A percentile compares a stretch with the other conserved stretches of the same genome.
Conservation (phyloP, 2,113 vertebrate genomes). For the Calidris pygmaea region DNA sequence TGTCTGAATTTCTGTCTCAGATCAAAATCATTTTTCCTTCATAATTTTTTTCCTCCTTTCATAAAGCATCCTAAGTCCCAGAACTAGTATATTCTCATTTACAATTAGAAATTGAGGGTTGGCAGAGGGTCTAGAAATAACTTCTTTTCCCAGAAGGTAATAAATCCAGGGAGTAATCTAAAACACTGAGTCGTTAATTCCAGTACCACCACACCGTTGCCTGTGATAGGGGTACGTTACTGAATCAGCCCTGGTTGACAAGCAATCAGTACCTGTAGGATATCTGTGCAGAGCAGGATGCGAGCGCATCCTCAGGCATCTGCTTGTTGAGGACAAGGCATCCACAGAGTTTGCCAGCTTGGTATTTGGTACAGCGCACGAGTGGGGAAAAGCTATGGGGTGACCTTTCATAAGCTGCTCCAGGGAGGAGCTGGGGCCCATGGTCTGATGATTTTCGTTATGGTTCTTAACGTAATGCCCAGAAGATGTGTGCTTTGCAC, state of each 20-base stretch:
- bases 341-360: not conserved
- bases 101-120: constrained; percentile 56
- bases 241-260: constrained; percentile 5
- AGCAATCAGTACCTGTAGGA: not conserved
- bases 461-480: not conserved
- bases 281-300: not conserved
- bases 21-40: constrained; percentile 61
- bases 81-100: constrained; percentile 68
- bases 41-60: not conserved
- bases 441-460: not conserved
- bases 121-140: constrained; percentile 70
- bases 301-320: not conserved
- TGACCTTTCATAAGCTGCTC: not conserved
- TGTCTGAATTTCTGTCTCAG: constrained; percentile 69
- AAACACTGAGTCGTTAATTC: constrained; percentile 62
- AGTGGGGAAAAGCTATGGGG: not conserved
- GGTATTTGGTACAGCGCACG: not conserved
- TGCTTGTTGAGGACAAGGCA: not conserved
- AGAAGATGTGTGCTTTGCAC: not conserved
- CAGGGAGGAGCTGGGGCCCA: not conserved
- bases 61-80: constrained; percentile 59
- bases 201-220: not conserved
- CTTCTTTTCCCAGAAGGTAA: constrained; percentile 62
- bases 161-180: constrained; percentile 66
- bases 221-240: not conserved